Conservation (phyloP, 1,140 invertebrate species). For the Bombyx mori region DNA sequence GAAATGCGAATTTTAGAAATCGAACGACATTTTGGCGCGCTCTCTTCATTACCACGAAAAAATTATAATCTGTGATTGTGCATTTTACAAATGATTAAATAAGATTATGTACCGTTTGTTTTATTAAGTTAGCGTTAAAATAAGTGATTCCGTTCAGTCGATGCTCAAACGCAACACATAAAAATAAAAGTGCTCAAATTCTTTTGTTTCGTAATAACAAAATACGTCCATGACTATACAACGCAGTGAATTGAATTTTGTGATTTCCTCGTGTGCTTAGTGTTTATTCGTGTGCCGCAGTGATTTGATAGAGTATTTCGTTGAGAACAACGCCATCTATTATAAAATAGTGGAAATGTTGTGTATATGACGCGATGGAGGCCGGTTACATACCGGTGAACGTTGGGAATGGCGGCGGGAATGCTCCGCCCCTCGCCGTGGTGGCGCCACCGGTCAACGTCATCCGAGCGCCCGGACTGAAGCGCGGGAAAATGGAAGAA, state of each 20-base stretch:
- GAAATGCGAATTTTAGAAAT: constrained; percentile 19
- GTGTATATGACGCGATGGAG: constrained; percentile 48
- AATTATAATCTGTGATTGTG: constrained; percentile 9
- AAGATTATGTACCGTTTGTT: neutral
- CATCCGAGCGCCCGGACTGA: constrained; percentile 79
- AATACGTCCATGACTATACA: neutral
- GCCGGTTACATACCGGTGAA: constrained; percentile 62
- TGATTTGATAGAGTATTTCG: constrained; percentile 10
- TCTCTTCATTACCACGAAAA: constrained; percentile 8
- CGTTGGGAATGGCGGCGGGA: constrained; percentile 25
- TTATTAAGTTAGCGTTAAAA: no score
- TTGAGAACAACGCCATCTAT: constrained; percentile 41
- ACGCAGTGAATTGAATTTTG: constrained; percentile 1
- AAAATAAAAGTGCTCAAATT: constrained; percentile 25
- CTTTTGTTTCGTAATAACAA: neutral
- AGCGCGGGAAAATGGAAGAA: constrained; percentile 80
- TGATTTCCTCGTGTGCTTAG: neutral
- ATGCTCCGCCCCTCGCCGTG: constrained; percentile 33
- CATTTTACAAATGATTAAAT: constrained; percentile 6
- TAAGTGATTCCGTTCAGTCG: constrained; percentile 34
- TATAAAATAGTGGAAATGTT: constrained; percentile 34
- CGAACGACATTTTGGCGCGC: constrained; percentile 17
- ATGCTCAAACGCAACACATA: constrained; percentile 29
- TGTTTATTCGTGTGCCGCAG: constrained; percentile 4
- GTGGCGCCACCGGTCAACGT: constrained; percentile 65